These are phyloP conservation scores for Ancistrus triradiatus DNA, from an alignment of 2,113 vertebrate genomes.

Conservation along the genomic window DNA sequence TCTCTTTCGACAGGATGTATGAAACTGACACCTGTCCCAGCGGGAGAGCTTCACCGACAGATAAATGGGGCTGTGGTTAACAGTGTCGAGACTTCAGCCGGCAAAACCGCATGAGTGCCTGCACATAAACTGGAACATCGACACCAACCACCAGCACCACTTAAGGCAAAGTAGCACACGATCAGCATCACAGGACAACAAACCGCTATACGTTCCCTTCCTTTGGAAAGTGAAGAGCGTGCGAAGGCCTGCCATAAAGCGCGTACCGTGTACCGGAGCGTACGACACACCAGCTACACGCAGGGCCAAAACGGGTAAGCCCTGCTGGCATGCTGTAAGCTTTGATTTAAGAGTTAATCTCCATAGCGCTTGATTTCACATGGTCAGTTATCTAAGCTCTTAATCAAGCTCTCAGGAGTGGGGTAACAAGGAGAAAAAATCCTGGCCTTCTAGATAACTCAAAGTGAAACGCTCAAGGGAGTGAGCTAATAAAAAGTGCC, in stretches of 20 bases:
- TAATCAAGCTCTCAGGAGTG: conserved; percentile 28
- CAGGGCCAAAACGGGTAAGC: conserved; percentile 22
- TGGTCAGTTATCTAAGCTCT: conserved; percentile 32
- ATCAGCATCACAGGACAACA: background rate
- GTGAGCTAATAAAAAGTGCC: conserved; percentile 1
- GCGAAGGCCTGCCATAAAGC: conserved; percentile 8
- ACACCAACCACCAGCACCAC: background rate
- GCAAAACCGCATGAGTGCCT: background rate
- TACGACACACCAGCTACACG: conserved; percentile 13
- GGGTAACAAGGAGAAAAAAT: conserved; percentile 26
- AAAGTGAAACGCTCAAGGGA: conserved; percentile 11
- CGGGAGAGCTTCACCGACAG: conserved; percentile 15
- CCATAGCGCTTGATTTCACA: conserved; percentile 31
- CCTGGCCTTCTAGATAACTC: too few species aligned
- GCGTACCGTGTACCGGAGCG: conserved; percentile 34
- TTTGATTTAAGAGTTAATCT: conserved; percentile 34
- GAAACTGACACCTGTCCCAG: conserved; percentile 16
- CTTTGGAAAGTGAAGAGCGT: conserved; percentile 3
- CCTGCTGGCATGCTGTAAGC: conserved; percentile 5
- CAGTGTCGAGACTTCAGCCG: background rate
- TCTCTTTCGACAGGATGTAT: background rate
- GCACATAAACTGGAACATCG: background rate
- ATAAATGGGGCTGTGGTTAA: conserved; percentile 18
- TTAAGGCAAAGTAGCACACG: background rate
- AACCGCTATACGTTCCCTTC: background rate